Percentiles rank a stretch among this genome's conserved stretches.
phyloP scores from a whole-genome alignment of 2,113 vertebrate species.

The Morone chrysops region DNA sequence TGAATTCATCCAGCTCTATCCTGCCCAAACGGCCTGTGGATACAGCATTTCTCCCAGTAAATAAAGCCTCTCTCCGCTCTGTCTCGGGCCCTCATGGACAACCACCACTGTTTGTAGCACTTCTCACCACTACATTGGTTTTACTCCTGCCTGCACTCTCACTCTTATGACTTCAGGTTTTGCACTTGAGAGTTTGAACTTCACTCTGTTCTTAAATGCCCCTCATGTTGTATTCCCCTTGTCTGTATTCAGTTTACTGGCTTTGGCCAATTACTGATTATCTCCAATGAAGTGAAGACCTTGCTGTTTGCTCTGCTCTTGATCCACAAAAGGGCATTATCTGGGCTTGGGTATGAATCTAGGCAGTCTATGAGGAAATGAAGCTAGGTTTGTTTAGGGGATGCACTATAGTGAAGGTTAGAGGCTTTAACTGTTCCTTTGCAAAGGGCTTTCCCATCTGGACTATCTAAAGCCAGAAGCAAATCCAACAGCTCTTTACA shows the following conservation, averaged over 20 bases:
- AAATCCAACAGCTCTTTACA: conserved; percentile 50
- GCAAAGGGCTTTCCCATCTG: conserved; percentile 55
- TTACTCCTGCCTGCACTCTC: conserved; percentile 55
- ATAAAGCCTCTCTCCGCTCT: conserved; percentile 65
- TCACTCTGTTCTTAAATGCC: conserved; percentile 56
- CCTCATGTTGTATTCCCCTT: conserved; percentile 54
- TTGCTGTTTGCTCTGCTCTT: conserved; percentile 62
- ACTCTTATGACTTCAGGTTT: conserved; percentile 70
- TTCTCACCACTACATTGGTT: conserved; percentile 52
- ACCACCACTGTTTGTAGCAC: conserved; percentile 57
- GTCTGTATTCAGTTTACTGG: conserved; percentile 61
- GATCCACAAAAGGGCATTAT: conserved; percentile 56
- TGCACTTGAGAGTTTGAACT: conserved; percentile 58
- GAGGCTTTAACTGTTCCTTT: conserved; percentile 54
- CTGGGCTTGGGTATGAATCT: conserved; percentile 34
- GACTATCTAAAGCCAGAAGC: conserved; percentile 58
- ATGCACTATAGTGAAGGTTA: conserved; percentile 55
- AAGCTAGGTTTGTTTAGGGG: conserved; percentile 53
- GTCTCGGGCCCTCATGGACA: conserved; percentile 74
- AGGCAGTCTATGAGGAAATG: conserved; percentile 28
- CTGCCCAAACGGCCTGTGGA: conserved; percentile 84
- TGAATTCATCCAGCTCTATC: conserved; percentile 85
- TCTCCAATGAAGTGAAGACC: conserved; percentile 61
- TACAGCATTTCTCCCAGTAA: conserved; percentile 75
- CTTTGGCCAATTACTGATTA: conserved; percentile 54